phyloP scores from a whole-genome alignment of 2,113 vertebrate species.

The Caloenas nicobarica region DNA sequence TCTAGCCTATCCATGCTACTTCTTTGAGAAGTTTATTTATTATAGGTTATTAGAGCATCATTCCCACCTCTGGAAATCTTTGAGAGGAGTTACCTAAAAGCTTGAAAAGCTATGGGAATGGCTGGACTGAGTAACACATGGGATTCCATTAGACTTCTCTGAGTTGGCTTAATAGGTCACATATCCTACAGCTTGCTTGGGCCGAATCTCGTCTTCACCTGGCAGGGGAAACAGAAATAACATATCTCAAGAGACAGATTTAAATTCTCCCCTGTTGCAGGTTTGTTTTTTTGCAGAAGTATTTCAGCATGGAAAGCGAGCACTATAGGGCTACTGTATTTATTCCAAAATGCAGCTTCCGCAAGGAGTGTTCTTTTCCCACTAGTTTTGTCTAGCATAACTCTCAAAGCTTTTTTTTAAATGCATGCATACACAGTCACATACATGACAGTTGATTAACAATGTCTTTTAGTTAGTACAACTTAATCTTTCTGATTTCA shows the following conservation, averaged over 20 bases:
- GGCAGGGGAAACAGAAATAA: neutral
- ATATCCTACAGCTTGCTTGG: neutral
- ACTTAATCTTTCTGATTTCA: neutral
- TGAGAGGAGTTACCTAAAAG: neutral
- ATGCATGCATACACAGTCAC: neutral
- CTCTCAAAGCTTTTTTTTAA: neutral
- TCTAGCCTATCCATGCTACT: neutral
- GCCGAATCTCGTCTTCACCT: neutral
- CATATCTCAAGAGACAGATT: neutral
- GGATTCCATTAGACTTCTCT: neutral
- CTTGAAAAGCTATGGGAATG: neutral
- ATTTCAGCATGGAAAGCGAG: neutral
- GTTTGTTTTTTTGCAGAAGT: neutral
- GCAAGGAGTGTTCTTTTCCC: neutral
- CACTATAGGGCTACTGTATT: neutral
- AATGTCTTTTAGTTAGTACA: neutral
- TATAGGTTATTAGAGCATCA: neutral
- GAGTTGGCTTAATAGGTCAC: neutral
- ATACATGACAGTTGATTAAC: neutral
- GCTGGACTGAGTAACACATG: neutral
- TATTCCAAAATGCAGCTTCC: neutral
- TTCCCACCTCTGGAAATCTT: neutral
- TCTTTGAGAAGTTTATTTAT: neutral
- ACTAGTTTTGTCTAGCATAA: neutral
- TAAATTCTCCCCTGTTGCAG: neutral